Conservation (phyloP, 2,797 vertebrate species). For the Tenualosa thibaudeaui region DNA sequence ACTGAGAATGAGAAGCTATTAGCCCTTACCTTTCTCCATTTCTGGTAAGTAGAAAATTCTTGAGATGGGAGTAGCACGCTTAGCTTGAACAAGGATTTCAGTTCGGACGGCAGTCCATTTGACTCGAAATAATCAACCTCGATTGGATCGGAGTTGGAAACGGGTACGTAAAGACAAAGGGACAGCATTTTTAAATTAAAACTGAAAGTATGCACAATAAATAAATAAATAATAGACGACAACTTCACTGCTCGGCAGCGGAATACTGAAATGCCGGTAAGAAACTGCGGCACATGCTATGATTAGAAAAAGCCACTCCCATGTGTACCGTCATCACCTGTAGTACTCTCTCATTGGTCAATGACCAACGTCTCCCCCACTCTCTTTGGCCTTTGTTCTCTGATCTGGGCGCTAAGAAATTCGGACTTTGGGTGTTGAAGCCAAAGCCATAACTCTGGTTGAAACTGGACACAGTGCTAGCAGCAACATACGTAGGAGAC, state of each 20-base stretch:
- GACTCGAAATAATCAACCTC: conserved; percentile 95
- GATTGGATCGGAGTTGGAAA: conserved; percentile 75
- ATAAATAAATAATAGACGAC: conserved; percentile 68
- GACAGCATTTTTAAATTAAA: conserved; percentile 79
- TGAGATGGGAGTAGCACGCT: conserved; percentile 89
- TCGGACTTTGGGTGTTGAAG: no score
- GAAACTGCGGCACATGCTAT: conserved; percentile 45
- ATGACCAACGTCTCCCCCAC: background rate
- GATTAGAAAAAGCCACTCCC: conserved; percentile 43
- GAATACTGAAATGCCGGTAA: conserved; percentile 60
- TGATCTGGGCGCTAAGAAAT: background rate
- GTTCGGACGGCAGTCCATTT: conserved; percentile 83
- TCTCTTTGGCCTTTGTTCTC: conserved; percentile 2
- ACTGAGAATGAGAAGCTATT: background rate
- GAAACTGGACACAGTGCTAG: no score
- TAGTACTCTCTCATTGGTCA: background rate
- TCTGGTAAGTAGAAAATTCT: conserved; percentile 87
- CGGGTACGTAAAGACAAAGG: conserved; percentile 86
- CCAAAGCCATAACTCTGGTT: no score
- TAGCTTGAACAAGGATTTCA: conserved; percentile 84
- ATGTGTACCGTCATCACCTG: background rate
- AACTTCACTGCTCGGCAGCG: accelerated
- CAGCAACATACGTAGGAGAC: no score
- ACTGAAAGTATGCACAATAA: conserved; percentile 58
- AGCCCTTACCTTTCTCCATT: conserved; percentile 80